These are phyloP conservation scores for Rhagoletis pomonella DNA, from an alignment of 1,140 invertebrate species.

Conservation along the genomic window DNA sequence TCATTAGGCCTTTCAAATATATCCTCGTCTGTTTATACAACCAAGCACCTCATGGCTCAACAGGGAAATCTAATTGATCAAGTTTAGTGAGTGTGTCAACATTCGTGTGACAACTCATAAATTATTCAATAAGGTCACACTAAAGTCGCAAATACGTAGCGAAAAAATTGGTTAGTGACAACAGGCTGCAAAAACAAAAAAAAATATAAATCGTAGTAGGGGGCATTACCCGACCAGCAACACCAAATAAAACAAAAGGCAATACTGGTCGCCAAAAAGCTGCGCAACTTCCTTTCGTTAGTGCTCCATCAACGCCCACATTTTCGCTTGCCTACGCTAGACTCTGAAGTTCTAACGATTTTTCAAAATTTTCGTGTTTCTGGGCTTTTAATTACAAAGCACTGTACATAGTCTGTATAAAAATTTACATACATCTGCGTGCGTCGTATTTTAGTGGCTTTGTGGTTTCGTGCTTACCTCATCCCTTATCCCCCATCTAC, in stretches of 20 bases:
- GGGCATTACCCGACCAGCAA: background rate
- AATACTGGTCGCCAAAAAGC: background rate
- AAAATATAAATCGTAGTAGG: background rate
- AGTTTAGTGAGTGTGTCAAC: background rate
- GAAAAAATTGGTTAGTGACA: background rate
- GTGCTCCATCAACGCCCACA: background rate
- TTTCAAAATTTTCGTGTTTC: constrained; percentile 14
- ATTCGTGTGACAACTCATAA: constrained; percentile 24
- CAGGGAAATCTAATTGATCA: background rate
- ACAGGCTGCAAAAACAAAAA: background rate
- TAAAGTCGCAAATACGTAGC: background rate
- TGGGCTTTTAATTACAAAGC: constrained; percentile 11
- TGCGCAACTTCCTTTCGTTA: background rate
- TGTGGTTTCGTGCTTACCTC: background rate
- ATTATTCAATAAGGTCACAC: constrained; percentile 56
- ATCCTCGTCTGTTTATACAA: too few relatives aligned
- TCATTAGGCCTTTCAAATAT: too few relatives aligned
- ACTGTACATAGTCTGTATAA: background rate
- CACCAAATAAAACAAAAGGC: background rate
- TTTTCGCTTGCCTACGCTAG: background rate
- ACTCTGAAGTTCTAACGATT: background rate
- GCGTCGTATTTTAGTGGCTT: too few relatives aligned
- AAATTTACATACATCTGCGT: background rate
- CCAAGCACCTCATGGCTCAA: too few relatives aligned
- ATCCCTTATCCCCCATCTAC: background rate